phyloP scores from a whole-genome alignment of 2,888 invertebrate species.

The Empis stercorea region DNA sequence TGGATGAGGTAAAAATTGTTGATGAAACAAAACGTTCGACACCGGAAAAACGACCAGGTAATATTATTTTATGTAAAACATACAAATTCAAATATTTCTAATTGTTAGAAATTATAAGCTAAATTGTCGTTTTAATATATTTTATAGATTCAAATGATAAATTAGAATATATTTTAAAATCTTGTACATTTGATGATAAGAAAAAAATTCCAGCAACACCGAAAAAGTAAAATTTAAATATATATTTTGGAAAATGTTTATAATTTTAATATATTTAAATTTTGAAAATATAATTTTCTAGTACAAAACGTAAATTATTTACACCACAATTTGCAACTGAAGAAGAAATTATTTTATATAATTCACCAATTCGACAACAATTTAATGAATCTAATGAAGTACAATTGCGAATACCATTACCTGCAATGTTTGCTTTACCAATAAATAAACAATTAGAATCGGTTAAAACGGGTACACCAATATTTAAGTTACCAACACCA shows the following conservation, averaged over 20 bases:
- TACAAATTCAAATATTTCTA: too few species aligned
- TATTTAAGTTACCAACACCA: slow-evolving; percentile 20
- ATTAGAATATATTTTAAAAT: slow-evolving; percentile 24
- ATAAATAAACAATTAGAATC: slow-evolving; percentile 23
- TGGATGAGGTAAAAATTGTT: slow-evolving; percentile 24
- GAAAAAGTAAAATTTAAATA: background rate
- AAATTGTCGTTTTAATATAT: too few species aligned
- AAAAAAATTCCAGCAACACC: slow-evolving; percentile 19
- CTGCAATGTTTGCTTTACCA: slow-evolving; percentile 16
- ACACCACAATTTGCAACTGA: slow-evolving; percentile 26
- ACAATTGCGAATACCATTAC: slow-evolving; percentile 11
- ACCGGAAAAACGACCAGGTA: slow-evolving; percentile 19
- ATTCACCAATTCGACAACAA: slow-evolving; percentile 6
- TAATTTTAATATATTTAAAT: too few species aligned
- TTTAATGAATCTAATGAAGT: slow-evolving; percentile 11
- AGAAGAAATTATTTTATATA: slow-evolving; percentile 12
- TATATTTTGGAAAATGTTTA: background rate
- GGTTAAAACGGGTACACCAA: slow-evolving; percentile 20
- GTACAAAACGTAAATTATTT: slow-evolving; percentile 26
- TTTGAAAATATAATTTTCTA: too few species aligned
- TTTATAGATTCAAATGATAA: slow-evolving; percentile 9
- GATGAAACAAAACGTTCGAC: slow-evolving; percentile 15
- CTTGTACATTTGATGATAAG: slow-evolving; percentile 20
- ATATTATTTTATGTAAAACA: background rate
- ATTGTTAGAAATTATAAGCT: too few species aligned